A percentile compares a stretch with the other conserved stretches of the same genome.
Evolutionary conservation across 2,797 vertebrate genomes (phyloP).

Genomic region (Paguma larvata): DNA sequence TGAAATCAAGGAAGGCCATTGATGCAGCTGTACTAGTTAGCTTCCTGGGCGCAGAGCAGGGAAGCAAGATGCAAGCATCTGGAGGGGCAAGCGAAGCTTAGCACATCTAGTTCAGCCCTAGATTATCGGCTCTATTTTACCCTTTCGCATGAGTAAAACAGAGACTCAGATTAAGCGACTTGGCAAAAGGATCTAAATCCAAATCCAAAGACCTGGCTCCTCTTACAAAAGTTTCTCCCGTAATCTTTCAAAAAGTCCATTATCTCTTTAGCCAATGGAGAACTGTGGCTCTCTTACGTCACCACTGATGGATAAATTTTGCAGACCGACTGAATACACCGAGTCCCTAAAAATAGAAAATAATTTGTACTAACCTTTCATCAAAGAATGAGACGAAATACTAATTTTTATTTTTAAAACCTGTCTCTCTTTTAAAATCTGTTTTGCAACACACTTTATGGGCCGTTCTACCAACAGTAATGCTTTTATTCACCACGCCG

Average conservation of each 20-base stretch:
- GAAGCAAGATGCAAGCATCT: not conserved
- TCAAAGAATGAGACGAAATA: conserved; percentile 39
- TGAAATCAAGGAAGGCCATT: conserved; percentile 30
- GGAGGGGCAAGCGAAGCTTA: not conserved
- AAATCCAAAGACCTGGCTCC: conserved; percentile 7
- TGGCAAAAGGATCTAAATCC: not conserved
- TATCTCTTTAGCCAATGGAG: not conserved
- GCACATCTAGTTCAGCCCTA: not conserved
- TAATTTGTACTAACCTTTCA: conserved; percentile 17
- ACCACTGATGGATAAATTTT: not conserved
- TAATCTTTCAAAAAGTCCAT: not conserved
- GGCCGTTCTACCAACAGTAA: not conserved
- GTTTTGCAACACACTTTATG: conserved; percentile 3
- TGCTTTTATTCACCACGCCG: conserved; percentile 39
- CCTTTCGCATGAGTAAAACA: conserved; percentile 15
- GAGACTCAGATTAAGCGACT: conserved; percentile 13
- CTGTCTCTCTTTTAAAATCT: not conserved
- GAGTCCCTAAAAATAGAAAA: conserved; percentile 32
- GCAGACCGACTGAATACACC: not conserved
- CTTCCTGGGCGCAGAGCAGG: not conserved
- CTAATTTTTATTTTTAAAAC: conserved; percentile 50
- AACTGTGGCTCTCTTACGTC: not conserved
- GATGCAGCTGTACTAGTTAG: not conserved
- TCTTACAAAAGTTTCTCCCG: conserved; percentile 22
- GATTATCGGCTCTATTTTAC: conserved; percentile 2